phyloP scores from a whole-genome alignment of 1,140 invertebrate species.

The Wasmannia auropunctata region DNA sequence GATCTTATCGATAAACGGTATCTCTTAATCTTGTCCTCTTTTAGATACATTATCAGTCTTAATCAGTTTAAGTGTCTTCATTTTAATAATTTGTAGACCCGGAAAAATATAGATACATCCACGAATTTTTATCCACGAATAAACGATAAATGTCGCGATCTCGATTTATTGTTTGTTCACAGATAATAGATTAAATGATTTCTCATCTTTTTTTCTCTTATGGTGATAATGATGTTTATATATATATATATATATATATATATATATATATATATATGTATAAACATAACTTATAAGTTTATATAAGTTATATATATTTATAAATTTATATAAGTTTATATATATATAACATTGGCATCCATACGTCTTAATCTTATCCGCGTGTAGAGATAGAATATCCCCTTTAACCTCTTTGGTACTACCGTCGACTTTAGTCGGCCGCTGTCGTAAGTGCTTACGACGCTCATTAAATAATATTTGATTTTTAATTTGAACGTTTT shows the following conservation, averaged over 20 bases:
- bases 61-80: conserved; percentile 29
- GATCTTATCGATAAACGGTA: not conserved
- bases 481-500: too few relatives aligned
- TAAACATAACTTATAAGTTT: too few relatives aligned
- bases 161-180: not conserved
- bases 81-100: conserved; percentile 35
- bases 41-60: conserved; percentile 16
- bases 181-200: conserved; percentile 1
- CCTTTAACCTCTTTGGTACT: not conserved
- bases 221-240: conserved; percentile 4
- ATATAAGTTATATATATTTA: too few relatives aligned
- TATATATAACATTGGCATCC: not conserved
- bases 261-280: too few relatives aligned
- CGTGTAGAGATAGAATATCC: not conserved
- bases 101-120: not conserved
- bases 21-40: not conserved
- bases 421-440: too few relatives aligned
- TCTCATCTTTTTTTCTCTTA: not conserved
- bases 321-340: too few relatives aligned
- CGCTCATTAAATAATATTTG: too few relatives aligned
- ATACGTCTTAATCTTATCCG: conserved; percentile 26
- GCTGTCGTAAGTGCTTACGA: too few relatives aligned
- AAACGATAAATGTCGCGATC: not conserved
- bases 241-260: too few relatives aligned
- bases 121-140: not conserved